Evolutionary conservation across 2,113 vertebrate genomes (phyloP), one percentile per base, ranked within the genome.

Genomic region (Lampris incognitus): DNA sequence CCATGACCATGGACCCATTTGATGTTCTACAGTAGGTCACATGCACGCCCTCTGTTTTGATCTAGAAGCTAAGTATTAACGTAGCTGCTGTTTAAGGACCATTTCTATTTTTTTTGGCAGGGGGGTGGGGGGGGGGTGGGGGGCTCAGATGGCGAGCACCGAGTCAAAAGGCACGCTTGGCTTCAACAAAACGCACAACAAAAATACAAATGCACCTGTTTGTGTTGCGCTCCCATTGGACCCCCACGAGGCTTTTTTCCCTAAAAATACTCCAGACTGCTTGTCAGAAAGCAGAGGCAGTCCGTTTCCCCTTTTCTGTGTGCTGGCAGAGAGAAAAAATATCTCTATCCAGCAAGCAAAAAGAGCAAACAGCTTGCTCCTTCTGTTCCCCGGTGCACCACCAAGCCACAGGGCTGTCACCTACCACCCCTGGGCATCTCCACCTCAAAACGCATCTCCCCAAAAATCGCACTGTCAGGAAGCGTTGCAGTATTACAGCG

Each of bases 141-240:
- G 24, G 24, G 24, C 61, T 42, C 49, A 87, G 62, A 74, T 59
- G 57, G 38, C 9, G 5, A 59, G 57, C 42, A 54, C 48, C 36
- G 68, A 82, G 78, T 77, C 69, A 78, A 24, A 61, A 62, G 63
- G 40, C 64, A 46, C 52, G 58, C 66, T 82, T 69, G 5, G 49
- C 66, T 76, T 74, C 72, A 73, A 65, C 40, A 36, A 76, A 5
- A 38, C 37, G 40, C 13, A 38, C 71, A 44, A 59, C 62, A 70
- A 57, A 51, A 50, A 67, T 57, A 76, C 52, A 78, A 80, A 88
- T 74, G 56, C 68, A 74, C 73, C 70, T 72, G 74, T 86, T 89
- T 61, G 78, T 73, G 37, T 76, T 64, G 61, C 62, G 61, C 55
- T 85, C 75, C 72, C 59, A 65, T 70, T 8, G 46, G 79, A 72